Evolutionary conservation across 2,888 invertebrate genomes (phyloP), one percentile per base, ranked within the genome.

Genomic region (Tuta absoluta): DNA sequence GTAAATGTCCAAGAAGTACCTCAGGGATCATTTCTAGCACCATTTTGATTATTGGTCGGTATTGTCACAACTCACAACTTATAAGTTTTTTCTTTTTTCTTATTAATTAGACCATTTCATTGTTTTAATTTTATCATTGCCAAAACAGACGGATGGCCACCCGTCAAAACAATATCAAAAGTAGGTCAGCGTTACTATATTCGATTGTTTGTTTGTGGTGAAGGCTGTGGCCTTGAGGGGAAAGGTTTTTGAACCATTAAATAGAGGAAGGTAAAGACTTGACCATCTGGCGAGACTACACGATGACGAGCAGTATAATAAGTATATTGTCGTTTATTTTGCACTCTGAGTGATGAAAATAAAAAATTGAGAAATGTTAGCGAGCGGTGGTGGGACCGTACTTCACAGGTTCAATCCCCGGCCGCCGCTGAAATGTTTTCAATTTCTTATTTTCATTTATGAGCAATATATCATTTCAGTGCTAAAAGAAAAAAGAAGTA

Each of bases 131-230:
- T 48, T 48, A 33, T 14, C 49, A 59, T 65, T 60, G 51, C 60
- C 33, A 58, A 64, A 64, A 61, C 56, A n/a, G 62, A 66, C 59
- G 64, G 60, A 59, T 64, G 61, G 59, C 59, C 60, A 63, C 11
- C 58, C 21, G 59, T 62, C 64, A 58, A 59, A 64, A 64, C 59
- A 53, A 58, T 61, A 28, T 37, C 51, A 19, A 51, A 41, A 53
- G 28, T 63, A 37, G 59, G 53, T 61, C 56, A 61, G 8, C 24
- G 17, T 24, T 51, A 56, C 57, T 11, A 58, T 65, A 57, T 45
- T 49, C 49, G 28, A 62, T 65, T 65, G 62, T 65, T 65, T 61
- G 53, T 61, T 56, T 64, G 23, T 12, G 23, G 2, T 48, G 49
- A 64, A 58, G 58, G 58, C 19, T 38, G 41, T 10, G 38, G 28